phyloP scores from a whole-genome alignment of 2,113 vertebrate species.

The Grammomys dolichurus region DNA sequence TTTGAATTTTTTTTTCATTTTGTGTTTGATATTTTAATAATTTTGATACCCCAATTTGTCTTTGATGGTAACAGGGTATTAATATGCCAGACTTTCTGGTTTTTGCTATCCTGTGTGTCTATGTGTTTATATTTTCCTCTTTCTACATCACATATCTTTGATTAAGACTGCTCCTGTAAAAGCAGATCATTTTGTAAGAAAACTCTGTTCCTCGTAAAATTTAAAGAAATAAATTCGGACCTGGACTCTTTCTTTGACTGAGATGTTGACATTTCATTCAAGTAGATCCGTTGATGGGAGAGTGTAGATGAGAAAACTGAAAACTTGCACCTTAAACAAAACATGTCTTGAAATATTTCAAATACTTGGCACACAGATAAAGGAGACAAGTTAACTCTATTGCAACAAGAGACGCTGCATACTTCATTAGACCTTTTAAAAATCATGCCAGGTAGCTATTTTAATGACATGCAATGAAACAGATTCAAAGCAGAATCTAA shows the following conservation, averaged over 20 bases:
- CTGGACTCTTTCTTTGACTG: neutral
- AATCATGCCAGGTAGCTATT: neutral
- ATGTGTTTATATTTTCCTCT: neutral
- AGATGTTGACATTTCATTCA: neutral
- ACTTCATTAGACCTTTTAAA: conserved; percentile 33
- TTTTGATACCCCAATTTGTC: neutral
- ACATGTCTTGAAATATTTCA: conserved; percentile 27
- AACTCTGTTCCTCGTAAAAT: neutral
- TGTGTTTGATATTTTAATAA: conserved; percentile 1
- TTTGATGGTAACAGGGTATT: conserved; percentile 23
- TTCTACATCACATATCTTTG: neutral
- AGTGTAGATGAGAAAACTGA: neutral
- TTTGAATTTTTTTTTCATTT: conserved; percentile 36
- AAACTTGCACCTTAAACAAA: neutral
- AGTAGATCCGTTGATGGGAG: neutral
- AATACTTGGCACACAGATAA: neutral
- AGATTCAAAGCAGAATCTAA: neutral
- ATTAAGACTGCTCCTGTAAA: neutral
- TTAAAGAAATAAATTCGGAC: conserved; percentile 13
- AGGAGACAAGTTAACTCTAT: conserved; percentile 8
- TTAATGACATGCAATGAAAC: conserved; percentile 39
- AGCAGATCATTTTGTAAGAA: conserved; percentile 34
- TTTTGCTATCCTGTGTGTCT: neutral
- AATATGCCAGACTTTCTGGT: neutral
- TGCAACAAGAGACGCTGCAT: neutral